Percentiles rank a stretch among this genome's conserved stretches.
These are phyloP conservation scores for Polyergus mexicanus DNA, from an alignment of 1,140 invertebrate genomes.

Conservation along the genomic window DNA sequence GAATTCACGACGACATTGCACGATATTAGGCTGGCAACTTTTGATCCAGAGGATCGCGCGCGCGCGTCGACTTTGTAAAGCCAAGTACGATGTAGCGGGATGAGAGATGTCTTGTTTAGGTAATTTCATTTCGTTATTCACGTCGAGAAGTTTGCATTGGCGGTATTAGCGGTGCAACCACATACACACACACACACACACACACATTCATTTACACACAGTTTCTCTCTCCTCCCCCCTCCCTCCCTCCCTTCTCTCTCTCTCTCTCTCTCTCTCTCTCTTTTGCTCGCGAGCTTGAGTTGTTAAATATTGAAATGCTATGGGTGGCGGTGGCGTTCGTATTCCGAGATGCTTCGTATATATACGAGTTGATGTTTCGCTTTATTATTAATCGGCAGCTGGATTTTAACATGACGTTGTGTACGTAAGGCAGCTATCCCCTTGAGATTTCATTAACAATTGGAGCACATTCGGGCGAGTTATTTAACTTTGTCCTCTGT, in stretches of 20 bases:
- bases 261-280: neutral
- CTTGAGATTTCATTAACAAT: slow-evolving; percentile 45
- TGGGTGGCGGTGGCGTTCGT: neutral
- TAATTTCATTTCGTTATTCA: slow-evolving; percentile 44
- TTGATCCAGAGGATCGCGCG: slow-evolving; percentile 39
- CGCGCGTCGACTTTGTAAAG: slow-evolving; percentile 30
- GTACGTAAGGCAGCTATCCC: slow-evolving; percentile 33
- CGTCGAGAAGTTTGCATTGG: slow-evolving; percentile 59
- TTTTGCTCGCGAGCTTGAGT: neutral
- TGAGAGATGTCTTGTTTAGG: slow-evolving; percentile 57
- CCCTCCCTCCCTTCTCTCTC: too few species aligned
- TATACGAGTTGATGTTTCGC: neutral
- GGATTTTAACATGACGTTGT: slow-evolving; percentile 54
- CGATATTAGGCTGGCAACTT: slow-evolving; percentile 59
- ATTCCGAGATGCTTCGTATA: neutral
- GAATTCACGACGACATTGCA: slow-evolving; percentile 65
- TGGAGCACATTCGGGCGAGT: neutral
- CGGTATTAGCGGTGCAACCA: slow-evolving; percentile 27
- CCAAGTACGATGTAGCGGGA: slow-evolving; percentile 1
- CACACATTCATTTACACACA: too few species aligned
- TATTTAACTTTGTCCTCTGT: slow-evolving; percentile 48
- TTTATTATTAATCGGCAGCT: slow-evolving; percentile 42
- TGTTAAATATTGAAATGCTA: slow-evolving; percentile 52
- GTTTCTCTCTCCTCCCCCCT: neutral
- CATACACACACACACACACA: too few species aligned